Evolutionary conservation across 2,113 vertebrate genomes (phyloP).

Genomic region (Psammodynastes pulverulentus): DNA sequence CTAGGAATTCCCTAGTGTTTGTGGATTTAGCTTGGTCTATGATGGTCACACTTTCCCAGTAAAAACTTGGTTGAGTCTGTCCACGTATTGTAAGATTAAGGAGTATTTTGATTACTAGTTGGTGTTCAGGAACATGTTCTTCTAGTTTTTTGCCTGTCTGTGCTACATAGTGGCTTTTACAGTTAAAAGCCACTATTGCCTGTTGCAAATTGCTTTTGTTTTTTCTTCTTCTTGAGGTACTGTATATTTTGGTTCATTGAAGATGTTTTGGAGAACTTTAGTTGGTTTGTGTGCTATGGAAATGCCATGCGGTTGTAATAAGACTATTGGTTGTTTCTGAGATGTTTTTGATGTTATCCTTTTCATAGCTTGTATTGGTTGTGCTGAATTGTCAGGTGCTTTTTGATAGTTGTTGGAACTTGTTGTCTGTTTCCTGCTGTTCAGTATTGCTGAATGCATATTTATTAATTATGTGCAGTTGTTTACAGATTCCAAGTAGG

Average conservation of each 20-base stretch:
- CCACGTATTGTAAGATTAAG: too few species aligned
- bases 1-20: neutral
- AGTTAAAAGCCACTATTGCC: too few species aligned
- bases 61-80: neutral
- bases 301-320: too few species aligned
- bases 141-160: too few species aligned
- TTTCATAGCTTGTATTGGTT: neutral
- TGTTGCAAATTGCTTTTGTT: too few species aligned
- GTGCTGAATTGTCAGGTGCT: neutral
- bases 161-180: too few species aligned
- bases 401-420: neutral
- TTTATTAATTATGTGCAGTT: neutral
- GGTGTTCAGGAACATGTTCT: too few species aligned
- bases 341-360: neutral
- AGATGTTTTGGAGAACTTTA: too few species aligned
- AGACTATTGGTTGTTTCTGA: neutral
- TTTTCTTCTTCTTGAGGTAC: too few species aligned
- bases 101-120: too few species aligned
- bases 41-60: neutral
- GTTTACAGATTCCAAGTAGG: neutral
- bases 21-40: neutral
- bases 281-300: too few species aligned
- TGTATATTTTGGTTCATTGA: too few species aligned
- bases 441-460: neutral
- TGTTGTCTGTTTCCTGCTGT: neutral